Evolutionary conservation across 2,888 invertebrate genomes (phyloP).

Genomic region (Pseudolycoriella hygida): DNA sequence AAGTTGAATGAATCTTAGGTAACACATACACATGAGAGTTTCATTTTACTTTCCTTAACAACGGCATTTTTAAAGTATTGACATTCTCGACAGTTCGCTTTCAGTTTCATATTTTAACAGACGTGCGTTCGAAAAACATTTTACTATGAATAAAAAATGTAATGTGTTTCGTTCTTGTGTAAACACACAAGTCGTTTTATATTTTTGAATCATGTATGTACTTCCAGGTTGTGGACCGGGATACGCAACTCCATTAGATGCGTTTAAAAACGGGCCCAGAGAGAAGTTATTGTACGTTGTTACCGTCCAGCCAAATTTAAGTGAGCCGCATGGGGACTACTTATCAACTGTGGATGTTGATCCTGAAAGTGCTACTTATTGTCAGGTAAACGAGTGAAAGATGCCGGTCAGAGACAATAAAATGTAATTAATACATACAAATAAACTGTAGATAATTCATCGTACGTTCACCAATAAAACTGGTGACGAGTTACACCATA

Average conservation of each 20-base stretch:
- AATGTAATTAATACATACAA: too few relatives aligned
- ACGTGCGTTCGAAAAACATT: too few relatives aligned
- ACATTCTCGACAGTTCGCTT: too few relatives aligned
- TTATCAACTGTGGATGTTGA: conserved; percentile 84
- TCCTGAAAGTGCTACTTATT: conserved; percentile 66
- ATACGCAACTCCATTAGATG: conserved; percentile 61
- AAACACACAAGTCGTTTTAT: too few relatives aligned
- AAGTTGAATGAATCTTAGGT: too few relatives aligned
- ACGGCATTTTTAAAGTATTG: too few relatives aligned
- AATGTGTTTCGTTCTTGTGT: too few relatives aligned
- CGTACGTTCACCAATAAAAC: conserved; percentile 58
- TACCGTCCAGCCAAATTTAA: conserved; percentile 58
- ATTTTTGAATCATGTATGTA: neutral
- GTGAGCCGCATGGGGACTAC: conserved; percentile 59
- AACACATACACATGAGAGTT: too few relatives aligned
- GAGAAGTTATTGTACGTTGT: conserved; percentile 83
- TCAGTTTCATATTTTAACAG: too few relatives aligned
- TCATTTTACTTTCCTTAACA: too few relatives aligned
- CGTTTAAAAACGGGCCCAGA: conserved; percentile 61
- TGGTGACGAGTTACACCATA: conserved; percentile 86
- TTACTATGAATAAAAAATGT: too few relatives aligned
- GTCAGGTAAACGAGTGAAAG: conserved; percentile 39
- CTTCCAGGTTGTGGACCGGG: conserved; percentile 42
- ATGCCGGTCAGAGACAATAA: too few relatives aligned
- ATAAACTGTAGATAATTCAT: conserved; percentile 55